Evolutionary conservation across 2,113 vertebrate genomes (phyloP).

Genomic region (Regulus satrapa): DNA sequence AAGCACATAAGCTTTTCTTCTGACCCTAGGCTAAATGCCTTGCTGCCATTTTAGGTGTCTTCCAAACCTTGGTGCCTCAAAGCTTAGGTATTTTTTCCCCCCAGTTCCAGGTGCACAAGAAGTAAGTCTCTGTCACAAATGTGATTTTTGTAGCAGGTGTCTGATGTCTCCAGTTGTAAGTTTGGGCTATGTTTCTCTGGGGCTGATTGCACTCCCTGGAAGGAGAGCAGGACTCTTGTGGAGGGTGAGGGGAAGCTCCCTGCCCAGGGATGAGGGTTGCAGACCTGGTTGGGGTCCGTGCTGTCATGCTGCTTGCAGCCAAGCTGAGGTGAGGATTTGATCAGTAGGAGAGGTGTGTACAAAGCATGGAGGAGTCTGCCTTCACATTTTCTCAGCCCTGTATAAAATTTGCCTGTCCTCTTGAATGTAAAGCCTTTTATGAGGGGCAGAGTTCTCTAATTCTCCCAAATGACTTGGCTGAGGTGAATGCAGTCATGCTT

Average conservation of each 20-base stretch:
- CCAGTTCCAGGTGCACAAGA: background rate
- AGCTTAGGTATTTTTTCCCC: background rate
- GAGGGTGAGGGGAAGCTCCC: background rate
- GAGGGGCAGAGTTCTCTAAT: background rate
- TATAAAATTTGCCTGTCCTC: background rate
- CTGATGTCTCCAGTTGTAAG: background rate
- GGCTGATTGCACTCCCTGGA: background rate
- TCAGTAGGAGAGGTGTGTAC: background rate
- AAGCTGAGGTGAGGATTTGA: background rate
- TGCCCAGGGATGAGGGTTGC: fast-evolving
- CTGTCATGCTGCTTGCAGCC: background rate
- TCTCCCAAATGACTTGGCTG: background rate
- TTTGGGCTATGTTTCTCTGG: background rate
- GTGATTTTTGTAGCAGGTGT: background rate
- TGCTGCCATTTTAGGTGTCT: background rate
- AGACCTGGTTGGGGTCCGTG: fast-evolving
- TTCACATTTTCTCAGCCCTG: background rate
- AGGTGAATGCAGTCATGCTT: background rate
- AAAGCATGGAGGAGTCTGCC: background rate
- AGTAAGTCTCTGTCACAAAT: background rate
- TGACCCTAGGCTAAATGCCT: background rate
- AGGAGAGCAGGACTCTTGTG: background rate
- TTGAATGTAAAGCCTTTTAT: background rate
- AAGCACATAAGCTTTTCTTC: background rate
- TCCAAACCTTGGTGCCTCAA: background rate